These are phyloP conservation scores for Xanthorhoe designata DNA, from an alignment of 2,888 invertebrate species.

Conservation along the genomic window DNA sequence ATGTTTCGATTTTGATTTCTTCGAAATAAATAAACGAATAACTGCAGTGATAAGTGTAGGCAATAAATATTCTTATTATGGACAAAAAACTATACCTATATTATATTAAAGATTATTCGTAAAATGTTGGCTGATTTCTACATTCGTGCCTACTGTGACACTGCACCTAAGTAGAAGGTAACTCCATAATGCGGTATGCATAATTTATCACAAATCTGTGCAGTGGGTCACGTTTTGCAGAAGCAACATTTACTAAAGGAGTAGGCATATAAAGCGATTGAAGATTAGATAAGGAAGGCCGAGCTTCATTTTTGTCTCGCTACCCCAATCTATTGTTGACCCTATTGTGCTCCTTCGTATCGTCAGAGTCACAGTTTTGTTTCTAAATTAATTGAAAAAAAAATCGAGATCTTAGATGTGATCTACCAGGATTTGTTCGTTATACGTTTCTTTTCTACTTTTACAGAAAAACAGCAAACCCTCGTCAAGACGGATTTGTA, in stretches of 20 bases:
- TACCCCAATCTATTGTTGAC: constrained; percentile 34
- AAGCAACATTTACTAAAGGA: constrained; percentile 25
- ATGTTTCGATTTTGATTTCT: background rate
- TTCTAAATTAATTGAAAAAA: constrained; percentile 64
- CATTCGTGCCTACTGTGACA: background rate
- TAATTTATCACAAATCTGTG: constrained; percentile 14
- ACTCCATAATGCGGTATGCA: background rate
- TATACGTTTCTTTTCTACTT: constrained; percentile 76
- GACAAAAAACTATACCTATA: too few relatives aligned
- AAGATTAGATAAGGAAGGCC: constrained; percentile 30
- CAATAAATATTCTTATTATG: too few relatives aligned
- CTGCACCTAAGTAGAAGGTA: background rate
- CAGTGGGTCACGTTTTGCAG: constrained; percentile 23
- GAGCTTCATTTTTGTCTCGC: constrained; percentile 34
- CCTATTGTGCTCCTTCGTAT: constrained; percentile 28
- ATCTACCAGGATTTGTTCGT: constrained; percentile 75
- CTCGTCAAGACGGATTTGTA: constrained; percentile 83
- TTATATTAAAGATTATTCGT: background rate
- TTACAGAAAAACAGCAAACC: constrained; percentile 70
- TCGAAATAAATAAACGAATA: too few relatives aligned
- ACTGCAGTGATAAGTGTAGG: background rate
- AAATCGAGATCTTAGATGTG: constrained; percentile 65
- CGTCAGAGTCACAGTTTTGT: constrained; percentile 42
- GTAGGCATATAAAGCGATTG: constrained; percentile 28
- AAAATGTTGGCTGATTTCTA: background rate